Evolutionary conservation across 2,888 invertebrate species (phyloP).

Genomic region (Dorcus parallelipipedus): DNA sequence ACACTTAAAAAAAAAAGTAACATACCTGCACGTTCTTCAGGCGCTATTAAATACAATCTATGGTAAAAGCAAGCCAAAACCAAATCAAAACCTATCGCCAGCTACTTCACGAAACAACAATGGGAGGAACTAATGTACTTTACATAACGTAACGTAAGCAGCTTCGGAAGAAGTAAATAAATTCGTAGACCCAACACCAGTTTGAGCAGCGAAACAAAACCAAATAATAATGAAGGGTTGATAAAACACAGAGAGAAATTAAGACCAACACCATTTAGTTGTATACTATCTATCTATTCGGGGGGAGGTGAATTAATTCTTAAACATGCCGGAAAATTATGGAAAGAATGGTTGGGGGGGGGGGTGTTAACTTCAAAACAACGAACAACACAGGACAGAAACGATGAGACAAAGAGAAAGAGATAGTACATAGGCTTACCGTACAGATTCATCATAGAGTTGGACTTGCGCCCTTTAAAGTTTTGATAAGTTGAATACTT

Average conservation of each 20-base stretch:
- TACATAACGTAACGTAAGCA: no score
- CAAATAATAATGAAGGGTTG: background rate
- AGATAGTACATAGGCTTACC: constrained; percentile 62
- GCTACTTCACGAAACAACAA: no score
- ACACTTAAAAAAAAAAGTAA: constrained; percentile 12
- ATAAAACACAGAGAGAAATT: background rate
- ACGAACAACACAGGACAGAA: constrained; percentile 14
- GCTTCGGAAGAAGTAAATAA: no score
- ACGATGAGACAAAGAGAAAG: constrained; percentile 7
- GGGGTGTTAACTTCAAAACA: constrained; percentile 5
- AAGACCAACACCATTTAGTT: constrained; percentile 7
- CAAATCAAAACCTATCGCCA: background rate
- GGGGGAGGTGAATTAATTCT: background rate
- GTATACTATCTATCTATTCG: no score
- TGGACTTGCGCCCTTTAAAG: constrained; percentile 89
- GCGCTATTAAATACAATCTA: constrained; percentile 12
- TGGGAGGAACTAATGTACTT: no score
- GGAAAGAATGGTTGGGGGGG: background rate
- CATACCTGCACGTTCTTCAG: constrained; percentile 20
- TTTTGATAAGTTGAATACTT: constrained; percentile 83
- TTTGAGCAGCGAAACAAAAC: background rate
- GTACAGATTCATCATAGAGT: constrained; percentile 94
- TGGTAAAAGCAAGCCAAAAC: constrained; percentile 16
- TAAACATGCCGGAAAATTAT: background rate
- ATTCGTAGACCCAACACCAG: background rate